Percentiles rank a stretch among this genome's conserved stretches.
These are phyloP conservation scores for Tribolium madens DNA, from an alignment of 1,140 invertebrate species.

Conservation along the genomic window DNA sequence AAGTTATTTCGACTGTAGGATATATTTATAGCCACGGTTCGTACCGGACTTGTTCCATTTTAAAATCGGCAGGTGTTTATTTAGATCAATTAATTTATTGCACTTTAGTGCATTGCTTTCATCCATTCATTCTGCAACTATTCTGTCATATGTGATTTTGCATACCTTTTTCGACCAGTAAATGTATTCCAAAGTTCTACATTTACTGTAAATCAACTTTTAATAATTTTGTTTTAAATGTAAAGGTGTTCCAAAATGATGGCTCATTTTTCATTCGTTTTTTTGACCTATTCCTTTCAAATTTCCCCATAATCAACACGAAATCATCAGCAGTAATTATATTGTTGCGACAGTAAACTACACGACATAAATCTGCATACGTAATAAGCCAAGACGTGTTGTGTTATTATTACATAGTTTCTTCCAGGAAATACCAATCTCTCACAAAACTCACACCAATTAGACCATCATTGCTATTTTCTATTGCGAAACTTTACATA, in stretches of 20 bases:
- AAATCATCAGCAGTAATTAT: background rate
- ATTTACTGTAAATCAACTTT: background rate
- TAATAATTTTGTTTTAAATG: background rate
- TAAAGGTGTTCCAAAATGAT: background rate
- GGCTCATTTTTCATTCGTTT: background rate
- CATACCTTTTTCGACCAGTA: background rate
- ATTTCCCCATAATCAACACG: background rate
- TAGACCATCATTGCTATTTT: background rate
- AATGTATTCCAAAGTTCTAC: background rate
- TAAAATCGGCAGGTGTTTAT: constrained; percentile 17
- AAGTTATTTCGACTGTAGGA: background rate
- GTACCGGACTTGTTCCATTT: constrained; percentile 1
- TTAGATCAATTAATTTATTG: constrained; percentile 7
- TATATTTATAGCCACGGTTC: background rate
- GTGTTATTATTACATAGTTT: background rate
- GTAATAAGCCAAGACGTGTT: background rate
- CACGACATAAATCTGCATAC: background rate
- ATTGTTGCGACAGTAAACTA: background rate
- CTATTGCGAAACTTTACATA: background rate
- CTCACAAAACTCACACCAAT: background rate
- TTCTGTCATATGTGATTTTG: background rate
- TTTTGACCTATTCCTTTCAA: background rate
- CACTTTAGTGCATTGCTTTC: background rate
- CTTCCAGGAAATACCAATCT: background rate
- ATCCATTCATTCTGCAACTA: background rate